Evolutionary conservation across 2,888 invertebrate genomes (phyloP).

Genomic region (Eilema griseolum): DNA sequence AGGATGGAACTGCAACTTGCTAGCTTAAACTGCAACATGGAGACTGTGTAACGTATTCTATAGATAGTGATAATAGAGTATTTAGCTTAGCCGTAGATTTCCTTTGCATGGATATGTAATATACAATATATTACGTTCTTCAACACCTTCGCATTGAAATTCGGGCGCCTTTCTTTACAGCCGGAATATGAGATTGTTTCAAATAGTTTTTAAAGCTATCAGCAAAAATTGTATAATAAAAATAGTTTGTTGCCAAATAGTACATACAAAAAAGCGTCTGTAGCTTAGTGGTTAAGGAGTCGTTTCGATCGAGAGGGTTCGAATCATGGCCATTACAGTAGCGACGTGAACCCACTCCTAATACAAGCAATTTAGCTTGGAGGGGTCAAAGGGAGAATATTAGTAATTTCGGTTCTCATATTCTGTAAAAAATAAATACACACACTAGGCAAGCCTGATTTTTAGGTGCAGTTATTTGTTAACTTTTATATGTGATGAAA

Average conservation of each 20-base stretch:
- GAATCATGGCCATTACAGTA: too few relatives aligned
- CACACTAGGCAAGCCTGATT: not conserved
- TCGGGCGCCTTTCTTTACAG: not conserved
- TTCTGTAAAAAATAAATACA: too few relatives aligned
- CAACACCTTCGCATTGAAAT: not conserved
- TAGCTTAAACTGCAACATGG: slow-evolving; percentile 86
- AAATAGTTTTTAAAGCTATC: not conserved
- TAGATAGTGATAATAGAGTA: slow-evolving; percentile 4
- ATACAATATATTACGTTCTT: not conserved
- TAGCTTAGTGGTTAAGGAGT: too few relatives aligned
- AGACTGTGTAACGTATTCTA: slow-evolving; percentile 73
- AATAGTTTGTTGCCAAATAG: not conserved
- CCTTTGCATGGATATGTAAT: not conserved
- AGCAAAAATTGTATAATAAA: not conserved
- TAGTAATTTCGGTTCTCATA: too few relatives aligned
- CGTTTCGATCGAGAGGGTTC: too few relatives aligned
- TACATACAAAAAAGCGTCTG: not conserved
- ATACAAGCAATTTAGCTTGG: too few relatives aligned
- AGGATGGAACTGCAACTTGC: slow-evolving; percentile 90
- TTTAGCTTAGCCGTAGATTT: not conserved
- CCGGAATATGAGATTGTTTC: not conserved
- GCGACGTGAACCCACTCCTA: too few relatives aligned
- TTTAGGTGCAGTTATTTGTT: not conserved
- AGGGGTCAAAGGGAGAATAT: too few relatives aligned
- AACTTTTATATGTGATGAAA: not conserved